These are phyloP conservation scores for Chondrosia reniformis DNA, from an alignment of 37 sponge, comb jelly and placozoan genomes.

Conservation along the genomic window DNA sequence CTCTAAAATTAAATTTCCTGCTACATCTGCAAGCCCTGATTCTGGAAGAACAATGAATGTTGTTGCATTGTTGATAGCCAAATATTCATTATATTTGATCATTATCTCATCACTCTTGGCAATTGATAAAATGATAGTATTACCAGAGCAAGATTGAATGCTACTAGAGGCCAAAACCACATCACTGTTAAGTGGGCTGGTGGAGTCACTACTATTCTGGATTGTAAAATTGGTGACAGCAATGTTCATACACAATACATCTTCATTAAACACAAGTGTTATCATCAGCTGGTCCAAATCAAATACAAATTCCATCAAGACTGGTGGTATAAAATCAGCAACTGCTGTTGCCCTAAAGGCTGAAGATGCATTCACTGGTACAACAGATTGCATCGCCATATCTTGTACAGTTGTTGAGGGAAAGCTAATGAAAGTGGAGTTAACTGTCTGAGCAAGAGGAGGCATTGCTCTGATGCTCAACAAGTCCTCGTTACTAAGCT, in stretches of 20 bases:
- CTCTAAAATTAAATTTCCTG: conserved; percentile 52
- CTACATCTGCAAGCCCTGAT: conserved; percentile 61
- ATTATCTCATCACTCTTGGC: conserved; percentile 41
- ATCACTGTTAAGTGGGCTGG: conserved; percentile 14
- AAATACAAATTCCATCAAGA: conserved; percentile 41
- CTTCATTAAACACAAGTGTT: conserved; percentile 74
- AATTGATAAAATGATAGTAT: conserved; percentile 40
- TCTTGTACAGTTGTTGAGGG: conserved; percentile 54
- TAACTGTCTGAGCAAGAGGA: conserved; percentile 56
- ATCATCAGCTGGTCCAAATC: conserved; percentile 57
- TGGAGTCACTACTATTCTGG: not conserved
- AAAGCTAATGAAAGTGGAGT: conserved; percentile 57
- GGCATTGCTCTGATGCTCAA: conserved; percentile 37
- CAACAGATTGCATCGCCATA: conserved; percentile 47
- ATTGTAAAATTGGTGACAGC: conserved; percentile 28
- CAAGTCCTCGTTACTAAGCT: conserved; percentile 57
- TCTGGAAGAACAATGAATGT: conserved; percentile 59
- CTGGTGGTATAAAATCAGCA: conserved; percentile 78
- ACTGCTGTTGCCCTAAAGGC: conserved; percentile 31
- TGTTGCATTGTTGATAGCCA: conserved; percentile 33
- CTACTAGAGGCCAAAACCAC: not conserved
- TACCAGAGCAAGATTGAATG: too few species aligned
- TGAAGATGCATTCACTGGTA: conserved; percentile 21
- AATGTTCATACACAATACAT: conserved; percentile 58
- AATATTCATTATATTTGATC: conserved; percentile 56